phyloP scores from a whole-genome alignment of 53 echinoderm and acorn worm species.

The Holothuria leucospilota region DNA sequence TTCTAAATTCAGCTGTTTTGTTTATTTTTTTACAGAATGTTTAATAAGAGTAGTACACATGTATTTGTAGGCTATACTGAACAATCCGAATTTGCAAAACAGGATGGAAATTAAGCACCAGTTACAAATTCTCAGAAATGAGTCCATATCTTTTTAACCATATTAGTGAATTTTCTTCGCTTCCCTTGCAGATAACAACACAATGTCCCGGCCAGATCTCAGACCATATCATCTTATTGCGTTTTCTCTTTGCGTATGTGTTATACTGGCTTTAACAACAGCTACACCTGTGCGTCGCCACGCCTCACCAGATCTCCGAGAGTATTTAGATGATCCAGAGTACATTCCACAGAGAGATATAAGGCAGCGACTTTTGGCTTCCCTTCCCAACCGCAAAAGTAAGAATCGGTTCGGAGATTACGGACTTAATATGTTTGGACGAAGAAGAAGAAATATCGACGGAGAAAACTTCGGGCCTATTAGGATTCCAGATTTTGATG shows the following conservation, averaged over 20 bases:
- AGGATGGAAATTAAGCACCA: no score
- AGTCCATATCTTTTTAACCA: no score
- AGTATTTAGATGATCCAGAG: constrained; percentile 36
- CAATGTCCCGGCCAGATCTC: constrained; percentile 42
- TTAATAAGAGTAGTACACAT: no score
- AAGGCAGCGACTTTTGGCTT: constrained; percentile 43
- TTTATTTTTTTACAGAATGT: no score
- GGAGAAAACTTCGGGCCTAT: constrained; percentile 35
- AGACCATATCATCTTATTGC: constrained; percentile 33
- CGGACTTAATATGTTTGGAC: constrained; percentile 39
- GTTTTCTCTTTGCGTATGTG: constrained; percentile 26
- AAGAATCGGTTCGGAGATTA: constrained; percentile 24
- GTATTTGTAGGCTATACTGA: no score
- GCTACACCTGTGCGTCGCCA: constrained; percentile 38
- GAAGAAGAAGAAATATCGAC: constrained; percentile 12
- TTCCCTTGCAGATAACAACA: constrained; percentile 33
- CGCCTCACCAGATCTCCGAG: neutral
- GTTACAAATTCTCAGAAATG: no score
- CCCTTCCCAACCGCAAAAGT: constrained; percentile 24
- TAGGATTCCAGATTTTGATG: constrained; percentile 48
- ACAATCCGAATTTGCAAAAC: no score
- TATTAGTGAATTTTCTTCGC: no score
- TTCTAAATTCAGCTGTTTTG: no score
- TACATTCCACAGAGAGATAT: constrained; percentile 48
- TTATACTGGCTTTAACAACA: constrained; percentile 46